phyloP scores from a whole-genome alignment of 2,888 invertebrate genomes.

The Busseola fusca region DNA sequence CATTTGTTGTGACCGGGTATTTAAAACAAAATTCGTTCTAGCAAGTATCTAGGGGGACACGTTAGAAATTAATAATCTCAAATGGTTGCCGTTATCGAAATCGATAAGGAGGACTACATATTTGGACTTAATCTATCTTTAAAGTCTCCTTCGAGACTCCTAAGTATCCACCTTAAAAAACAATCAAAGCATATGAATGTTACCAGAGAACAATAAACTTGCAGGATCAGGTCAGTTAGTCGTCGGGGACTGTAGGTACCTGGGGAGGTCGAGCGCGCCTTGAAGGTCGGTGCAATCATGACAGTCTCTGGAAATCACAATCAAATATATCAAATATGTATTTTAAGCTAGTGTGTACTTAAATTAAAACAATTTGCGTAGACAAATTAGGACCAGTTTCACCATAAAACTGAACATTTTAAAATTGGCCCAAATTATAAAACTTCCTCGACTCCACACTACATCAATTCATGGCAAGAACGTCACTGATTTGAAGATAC shows the following conservation, averaged over 20 bases:
- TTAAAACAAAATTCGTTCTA: too few relatives aligned
- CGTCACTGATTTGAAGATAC: neutral
- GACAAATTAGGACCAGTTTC: neutral
- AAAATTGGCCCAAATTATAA: neutral
- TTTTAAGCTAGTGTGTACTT: neutral
- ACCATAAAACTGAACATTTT: neutral
- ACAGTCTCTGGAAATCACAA: constrained; percentile 91
- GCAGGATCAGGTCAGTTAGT: constrained; percentile 53
- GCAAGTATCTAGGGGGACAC: too few relatives aligned
- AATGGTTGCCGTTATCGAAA: too few relatives aligned
- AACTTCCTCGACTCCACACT: neutral
- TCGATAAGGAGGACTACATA: too few relatives aligned
- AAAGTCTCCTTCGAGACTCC: neutral
- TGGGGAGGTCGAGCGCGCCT: constrained; percentile 93
- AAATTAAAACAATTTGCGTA: neutral
- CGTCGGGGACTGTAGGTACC: constrained; percentile 85
- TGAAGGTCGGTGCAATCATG: constrained; percentile 94
- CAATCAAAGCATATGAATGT: constrained; percentile 67
- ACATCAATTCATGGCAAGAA: neutral
- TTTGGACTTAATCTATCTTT: neutral
- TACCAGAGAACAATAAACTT: constrained; percentile 33
- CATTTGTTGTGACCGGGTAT: too few relatives aligned
- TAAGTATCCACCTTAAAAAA: neutral
- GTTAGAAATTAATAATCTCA: too few relatives aligned
- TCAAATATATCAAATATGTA: constrained; percentile 67